Base-by-base conservation (phyloP, 53 echinoderm and acorn worm genomes). In the Actinopyga echinites region DNA sequence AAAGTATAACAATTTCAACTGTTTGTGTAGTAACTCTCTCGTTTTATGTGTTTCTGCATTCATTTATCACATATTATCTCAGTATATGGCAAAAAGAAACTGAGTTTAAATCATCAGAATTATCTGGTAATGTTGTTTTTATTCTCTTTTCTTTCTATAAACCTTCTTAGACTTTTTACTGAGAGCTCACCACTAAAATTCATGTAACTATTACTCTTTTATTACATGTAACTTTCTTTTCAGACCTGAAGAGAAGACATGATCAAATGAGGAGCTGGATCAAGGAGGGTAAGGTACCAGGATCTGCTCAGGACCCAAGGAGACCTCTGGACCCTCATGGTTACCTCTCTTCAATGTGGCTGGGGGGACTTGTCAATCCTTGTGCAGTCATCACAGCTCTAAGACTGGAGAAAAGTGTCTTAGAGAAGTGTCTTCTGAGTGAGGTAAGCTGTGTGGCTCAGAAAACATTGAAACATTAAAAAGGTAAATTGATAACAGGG, bases 281-380 rank as follows among this genome's bases (percentile, higher is more conserved):
- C 56, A 95, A 95, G 55, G 95, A 95, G 71, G 91, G 95, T 30
- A 95, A 95, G 59, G 95, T 95, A 10, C 95, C 95, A 56, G 89
- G 87, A 65, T 92, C 92, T 13, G 79, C 89, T 52, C 85, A 87
- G 12, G 89, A 92, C 30, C 86, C 83, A 10, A 34, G 65, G 33
- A 22, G 81, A 12, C 69, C 66, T 19, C 35, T 36, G 36, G 83
- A 80, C 13, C 93, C 95, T n/a, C 75, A 87, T 60, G 95, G 95
- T 6, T 83, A 85, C 57, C 87, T 95, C 20, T 26, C 90, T 77
- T 91, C 95, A 22, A 86, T 95, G 38, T 93, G 95, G 95, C 83
- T 95, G 85, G 95, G 93, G 21, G 95, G 95, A 17, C 75, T 93
- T 71, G 95, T 89, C 58, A 95, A 95, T 59, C 95, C 95, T 13